phyloP scores from a whole-genome alignment of 2,113 vertebrate species.

The Emydura subglobosa region DNA sequence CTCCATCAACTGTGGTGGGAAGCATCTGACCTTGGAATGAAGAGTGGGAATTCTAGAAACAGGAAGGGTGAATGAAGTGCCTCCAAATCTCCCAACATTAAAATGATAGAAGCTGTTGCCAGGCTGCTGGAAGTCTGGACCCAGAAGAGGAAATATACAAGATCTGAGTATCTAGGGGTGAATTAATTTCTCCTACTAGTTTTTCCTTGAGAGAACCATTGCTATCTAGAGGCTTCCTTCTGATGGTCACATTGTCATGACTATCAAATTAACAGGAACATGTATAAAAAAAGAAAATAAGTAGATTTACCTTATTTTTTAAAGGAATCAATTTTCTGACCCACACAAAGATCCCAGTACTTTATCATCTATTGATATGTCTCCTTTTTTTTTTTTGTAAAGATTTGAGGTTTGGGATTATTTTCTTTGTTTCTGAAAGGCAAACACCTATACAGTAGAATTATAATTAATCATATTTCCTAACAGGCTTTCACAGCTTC shows the following conservation, averaged over 20 bases:
- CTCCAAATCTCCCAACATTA: not conserved
- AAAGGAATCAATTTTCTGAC: slow-evolving; percentile 4
- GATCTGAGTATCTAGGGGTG: not conserved
- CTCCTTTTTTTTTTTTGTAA: not conserved
- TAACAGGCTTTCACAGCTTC: not conserved
- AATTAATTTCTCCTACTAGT: slow-evolving; percentile 44
- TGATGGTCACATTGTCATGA: rapidly evolving
- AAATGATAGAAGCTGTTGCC: not conserved
- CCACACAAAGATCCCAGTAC: not conserved
- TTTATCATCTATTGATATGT: slow-evolving; percentile 4
- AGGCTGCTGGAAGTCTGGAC: slow-evolving; percentile 12
- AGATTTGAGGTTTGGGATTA: not conserved
- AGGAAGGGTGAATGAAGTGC: rapidly evolving
- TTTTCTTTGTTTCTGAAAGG: not conserved
- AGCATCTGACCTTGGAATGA: not conserved
- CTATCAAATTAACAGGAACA: not conserved
- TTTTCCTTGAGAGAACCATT: not conserved
- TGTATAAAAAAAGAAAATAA: not conserved
- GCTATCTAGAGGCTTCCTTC: not conserved
- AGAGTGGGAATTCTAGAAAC: rapidly evolving
- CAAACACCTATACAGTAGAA: not conserved
- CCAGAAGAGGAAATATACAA: not conserved
- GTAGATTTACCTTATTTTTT: not conserved
- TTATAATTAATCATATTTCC: not conserved
- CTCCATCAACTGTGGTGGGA: not conserved